Base-by-base conservation (phyloP, 2,888 invertebrate species). In the Cataglyphis albicans region DNA sequence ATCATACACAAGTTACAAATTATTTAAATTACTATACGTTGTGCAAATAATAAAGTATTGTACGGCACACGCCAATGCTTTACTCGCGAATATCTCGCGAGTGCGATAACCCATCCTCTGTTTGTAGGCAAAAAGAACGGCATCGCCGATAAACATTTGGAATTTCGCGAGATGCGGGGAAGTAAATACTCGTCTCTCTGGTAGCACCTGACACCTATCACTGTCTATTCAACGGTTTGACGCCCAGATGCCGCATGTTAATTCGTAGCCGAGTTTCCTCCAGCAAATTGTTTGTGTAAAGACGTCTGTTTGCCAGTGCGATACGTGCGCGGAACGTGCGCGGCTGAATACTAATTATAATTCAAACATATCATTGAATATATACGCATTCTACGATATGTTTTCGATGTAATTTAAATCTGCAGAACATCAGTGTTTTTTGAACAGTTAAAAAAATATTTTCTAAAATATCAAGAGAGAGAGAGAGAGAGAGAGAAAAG, bases 151-250 rank as follows among this genome's bases (percentile, higher is more conserved):
- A 80, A 80, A 80, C 78, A 72, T 80, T 80, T 80, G 72, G 78
- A 80, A 80, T 80, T 80, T 72, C 59, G 72, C 72, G 25, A 44
- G 78, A 80, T 59, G 57, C 32, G 21, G 41, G 41, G 10, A 80
- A 72, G 32, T 80, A 80, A 80, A 80, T 59, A 70, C 78, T 70
- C 78, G 59, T 72, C 59, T 52, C 18, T 52, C n/a, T 72, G 44
- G 59, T 80, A 25, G 73, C 78, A 80, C 72, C 78, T 80, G 78
- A 80, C 78, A 59, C 78, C 78, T 80, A 72, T 80, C 78, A 80
- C 78, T 80, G 78, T 80, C 78, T 80, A 80, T 80, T 80, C 72
- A 80, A 59, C 78, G 59, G 59, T 80, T 72, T 80, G 78, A 80
- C 59, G 59, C 41, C 59, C 78, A 72, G 59, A 80, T 80, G 72